These are phyloP conservation scores for Rhinella marina DNA, from an alignment of 2,797 vertebrate genomes.

Conservation along the genomic window DNA sequence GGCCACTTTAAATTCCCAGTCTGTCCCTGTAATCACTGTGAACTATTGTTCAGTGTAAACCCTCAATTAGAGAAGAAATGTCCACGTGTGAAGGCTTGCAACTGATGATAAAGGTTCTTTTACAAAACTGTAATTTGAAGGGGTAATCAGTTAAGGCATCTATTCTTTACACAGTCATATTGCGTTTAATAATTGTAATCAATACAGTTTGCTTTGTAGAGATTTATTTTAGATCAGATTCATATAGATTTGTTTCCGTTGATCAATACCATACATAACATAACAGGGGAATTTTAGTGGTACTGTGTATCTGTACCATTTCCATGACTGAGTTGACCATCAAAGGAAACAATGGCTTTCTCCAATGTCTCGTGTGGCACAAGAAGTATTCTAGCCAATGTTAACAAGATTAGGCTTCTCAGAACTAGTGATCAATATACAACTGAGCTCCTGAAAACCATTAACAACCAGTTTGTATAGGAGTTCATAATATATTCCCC, in stretches of 20 bases:
- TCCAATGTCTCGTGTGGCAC: slow-evolving; percentile 1
- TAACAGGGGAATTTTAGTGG: no score
- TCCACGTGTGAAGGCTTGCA: no score
- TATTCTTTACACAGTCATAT: not conserved
- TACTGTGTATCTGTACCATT: no score
- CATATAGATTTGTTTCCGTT: not conserved
- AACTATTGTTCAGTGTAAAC: no score
- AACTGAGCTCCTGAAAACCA: slow-evolving; percentile 13
- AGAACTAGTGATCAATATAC: slow-evolving; percentile 5
- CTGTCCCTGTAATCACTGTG: no score
- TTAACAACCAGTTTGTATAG: slow-evolving; percentile 16
- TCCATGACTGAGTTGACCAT: not conserved
- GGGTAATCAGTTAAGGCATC: not conserved
- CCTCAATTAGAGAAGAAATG: no score
- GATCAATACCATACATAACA: no score
- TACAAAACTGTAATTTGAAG: not conserved
- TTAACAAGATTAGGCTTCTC: slow-evolving; percentile 21
- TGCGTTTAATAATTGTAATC: not conserved
- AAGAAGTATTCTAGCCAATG: not conserved
- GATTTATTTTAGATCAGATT: not conserved
- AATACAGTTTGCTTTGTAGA: not conserved
- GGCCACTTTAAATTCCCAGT: no score
- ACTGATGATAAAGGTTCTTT: no score
- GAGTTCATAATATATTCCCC: slow-evolving; percentile 16
- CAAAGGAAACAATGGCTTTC: slow-evolving; percentile 9